These are phyloP conservation scores for Eristalis arbustorum DNA, from an alignment of 2,888 invertebrate species.

Conservation along the genomic window DNA sequence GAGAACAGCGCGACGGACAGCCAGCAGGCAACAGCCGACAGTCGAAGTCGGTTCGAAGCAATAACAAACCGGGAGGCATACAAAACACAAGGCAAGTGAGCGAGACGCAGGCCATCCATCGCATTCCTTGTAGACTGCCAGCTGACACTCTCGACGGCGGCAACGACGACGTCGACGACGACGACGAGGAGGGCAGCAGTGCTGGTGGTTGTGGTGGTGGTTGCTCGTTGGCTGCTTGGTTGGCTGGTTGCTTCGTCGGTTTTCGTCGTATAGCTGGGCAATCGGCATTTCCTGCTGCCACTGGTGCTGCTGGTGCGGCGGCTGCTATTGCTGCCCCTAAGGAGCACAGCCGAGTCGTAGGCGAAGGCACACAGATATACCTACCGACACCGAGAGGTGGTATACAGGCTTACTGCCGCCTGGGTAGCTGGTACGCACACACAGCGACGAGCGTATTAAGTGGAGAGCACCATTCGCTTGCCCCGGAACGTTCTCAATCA, in stretches of 20 bases:
- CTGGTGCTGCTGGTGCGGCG: conserved; percentile 32
- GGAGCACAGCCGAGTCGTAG: conserved; percentile 27
- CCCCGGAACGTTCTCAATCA: conserved; percentile 60
- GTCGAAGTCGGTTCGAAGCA: conserved; percentile 40
- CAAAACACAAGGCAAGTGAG: conserved; percentile 33
- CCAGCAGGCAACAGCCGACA: conserved; percentile 14
- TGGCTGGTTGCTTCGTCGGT: conserved; percentile 41
- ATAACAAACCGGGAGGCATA: conserved; percentile 55
- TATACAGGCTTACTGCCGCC: conserved; percentile 58
- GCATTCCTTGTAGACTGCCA: conserved; percentile 65
- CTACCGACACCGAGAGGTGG: conserved; percentile 1
- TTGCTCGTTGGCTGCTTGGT: conserved; percentile 22
- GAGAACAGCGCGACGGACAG: conserved; percentile 36
- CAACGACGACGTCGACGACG: conserved; percentile 22
- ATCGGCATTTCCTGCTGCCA: conserved; percentile 68
- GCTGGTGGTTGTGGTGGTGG: conserved; percentile 46
- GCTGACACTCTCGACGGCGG: conserved; percentile 61
- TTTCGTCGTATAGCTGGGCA: conserved; percentile 65
- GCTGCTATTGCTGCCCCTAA: conserved; percentile 60
- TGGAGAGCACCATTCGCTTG: conserved; percentile 48
- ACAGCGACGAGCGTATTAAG: conserved; percentile 64
- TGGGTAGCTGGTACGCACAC: conserved; percentile 62
- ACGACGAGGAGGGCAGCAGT: conserved; percentile 3
- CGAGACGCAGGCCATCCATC: conserved; percentile 63
- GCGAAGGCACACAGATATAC: conserved; percentile 36